These are phyloP conservation scores for Caenorhabditis parvicauda DNA, from an alignment of 2,888 invertebrate genomes.

Conservation along the genomic window DNA sequence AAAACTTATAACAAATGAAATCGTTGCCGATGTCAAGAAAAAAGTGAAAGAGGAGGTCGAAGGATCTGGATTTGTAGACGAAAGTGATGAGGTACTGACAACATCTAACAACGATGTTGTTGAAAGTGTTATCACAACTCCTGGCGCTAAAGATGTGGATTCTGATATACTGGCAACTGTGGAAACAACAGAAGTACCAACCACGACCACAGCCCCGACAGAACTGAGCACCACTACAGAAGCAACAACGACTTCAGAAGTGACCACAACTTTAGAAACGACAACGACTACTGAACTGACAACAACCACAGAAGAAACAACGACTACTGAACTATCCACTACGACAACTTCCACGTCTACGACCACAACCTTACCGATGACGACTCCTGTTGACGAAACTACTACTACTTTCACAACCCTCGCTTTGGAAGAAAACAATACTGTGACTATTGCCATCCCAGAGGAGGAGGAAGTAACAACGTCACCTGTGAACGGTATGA, in stretches of 20 bases:
- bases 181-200: constrained; percentile 5
- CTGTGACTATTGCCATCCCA: too few relatives aligned
- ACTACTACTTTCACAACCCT: background rate
- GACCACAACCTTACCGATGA: constrained; percentile 10
- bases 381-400: constrained; percentile 13
- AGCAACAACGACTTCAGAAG: constrained; percentile 2
- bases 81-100: background rate
- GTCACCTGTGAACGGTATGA: background rate
- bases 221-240: constrained; percentile 4
- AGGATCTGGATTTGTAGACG: constrained; percentile 3
- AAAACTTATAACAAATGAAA: background rate
- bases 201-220: constrained; percentile 6
- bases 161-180: constrained; percentile 1
- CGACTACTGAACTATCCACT: constrained; percentile 8
- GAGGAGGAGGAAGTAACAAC: too few relatives aligned
- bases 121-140: background rate
- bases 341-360: constrained; percentile 1
- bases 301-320: constrained; percentile 2
- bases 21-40: background rate
- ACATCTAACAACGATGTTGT: background rate
- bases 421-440: too few relatives aligned
- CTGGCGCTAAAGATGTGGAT: background rate
- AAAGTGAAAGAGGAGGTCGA: constrained; percentile 3
- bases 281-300: background rate
- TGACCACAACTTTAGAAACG: constrained; percentile 1